These are phyloP conservation scores for Aurelia coerulea DNA, from an alignment of 30 jellyfish, hydroid and myxozoan genomes.

Conservation along the genomic window DNA sequence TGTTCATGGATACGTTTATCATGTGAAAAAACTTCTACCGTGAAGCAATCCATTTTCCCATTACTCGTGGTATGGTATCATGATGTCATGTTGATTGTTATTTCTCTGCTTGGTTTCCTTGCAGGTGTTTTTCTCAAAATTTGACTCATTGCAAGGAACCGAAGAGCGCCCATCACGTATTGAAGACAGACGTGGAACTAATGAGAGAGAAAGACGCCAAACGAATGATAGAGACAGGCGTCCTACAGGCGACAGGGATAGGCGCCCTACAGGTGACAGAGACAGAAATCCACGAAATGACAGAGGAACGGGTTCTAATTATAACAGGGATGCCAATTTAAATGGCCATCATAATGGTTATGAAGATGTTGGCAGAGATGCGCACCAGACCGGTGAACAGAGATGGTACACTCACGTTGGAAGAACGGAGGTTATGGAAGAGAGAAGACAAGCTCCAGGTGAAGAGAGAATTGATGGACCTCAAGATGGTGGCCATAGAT, in stretches of 20 bases:
- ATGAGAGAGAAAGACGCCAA: constrained; percentile 14
- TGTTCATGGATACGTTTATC: too few relatives aligned
- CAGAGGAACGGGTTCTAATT: not conserved
- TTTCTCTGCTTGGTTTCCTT: too few relatives aligned
- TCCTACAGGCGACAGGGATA: too few relatives aligned
- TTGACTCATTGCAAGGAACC: constrained; percentile 24
- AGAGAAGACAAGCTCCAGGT: constrained; percentile 9
- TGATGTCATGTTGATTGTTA: too few relatives aligned
- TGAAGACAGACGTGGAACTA: too few relatives aligned
- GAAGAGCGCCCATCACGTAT: not conserved
- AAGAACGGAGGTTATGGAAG: constrained; percentile 10
- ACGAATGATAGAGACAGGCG: constrained; percentile 8
- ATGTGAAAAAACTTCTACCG: too few relatives aligned
- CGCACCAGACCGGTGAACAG: constrained; percentile 27
- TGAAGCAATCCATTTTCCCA: too few relatives aligned
- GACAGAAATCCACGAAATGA: too few relatives aligned
- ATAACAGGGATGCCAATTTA: constrained; percentile 22
- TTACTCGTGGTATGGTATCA: too few relatives aligned
- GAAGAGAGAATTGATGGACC: constrained; percentile 13
- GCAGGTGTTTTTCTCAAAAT: constrained; percentile 56
- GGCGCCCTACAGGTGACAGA: too few relatives aligned
- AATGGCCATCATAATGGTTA: constrained; percentile 11
- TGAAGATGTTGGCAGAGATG: not conserved
- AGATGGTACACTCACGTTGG: constrained; percentile 58
- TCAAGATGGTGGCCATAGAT: constrained; percentile 1